Evolutionary conservation across 2,113 vertebrate genomes (phyloP).

Genomic region (Pyrgilauda ruficollis): DNA sequence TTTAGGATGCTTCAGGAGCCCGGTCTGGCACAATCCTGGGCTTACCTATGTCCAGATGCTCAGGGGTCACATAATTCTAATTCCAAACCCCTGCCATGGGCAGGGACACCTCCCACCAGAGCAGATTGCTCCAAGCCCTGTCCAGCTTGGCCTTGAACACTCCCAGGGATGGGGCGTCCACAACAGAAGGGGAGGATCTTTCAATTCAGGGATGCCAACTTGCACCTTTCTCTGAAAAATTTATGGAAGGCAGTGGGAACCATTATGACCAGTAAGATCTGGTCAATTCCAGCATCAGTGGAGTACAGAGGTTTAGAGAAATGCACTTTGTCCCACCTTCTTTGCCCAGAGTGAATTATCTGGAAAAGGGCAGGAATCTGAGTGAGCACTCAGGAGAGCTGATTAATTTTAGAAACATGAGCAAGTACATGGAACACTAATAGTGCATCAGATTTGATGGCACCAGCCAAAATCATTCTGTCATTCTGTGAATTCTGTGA

Average conservation of each 20-base stretch:
- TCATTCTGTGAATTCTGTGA: too few species aligned
- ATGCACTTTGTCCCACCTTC: background rate
- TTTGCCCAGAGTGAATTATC: background rate
- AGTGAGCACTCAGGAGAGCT: background rate
- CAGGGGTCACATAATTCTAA: background rate
- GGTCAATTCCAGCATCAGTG: background rate
- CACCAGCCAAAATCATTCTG: background rate
- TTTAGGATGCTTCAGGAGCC: background rate
- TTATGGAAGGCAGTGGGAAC: background rate
- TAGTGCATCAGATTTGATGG: background rate
- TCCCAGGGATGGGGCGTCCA: background rate
- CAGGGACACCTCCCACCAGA: background rate
- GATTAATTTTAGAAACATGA: background rate
- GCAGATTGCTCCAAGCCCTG: background rate
- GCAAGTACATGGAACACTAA: background rate
- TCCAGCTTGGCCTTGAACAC: fast-evolving
- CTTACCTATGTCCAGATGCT: background rate
- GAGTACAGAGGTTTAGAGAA: background rate
- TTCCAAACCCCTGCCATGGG: background rate
- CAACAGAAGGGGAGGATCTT: background rate
- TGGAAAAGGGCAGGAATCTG: background rate
- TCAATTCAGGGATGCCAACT: background rate
- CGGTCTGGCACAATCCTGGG: background rate
- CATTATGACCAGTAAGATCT: background rate
- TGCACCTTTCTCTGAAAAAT: background rate